A percentile compares a stretch with the other conserved stretches of the same genome.
These are phyloP conservation scores for Lepeophtheirus salmonis DNA, from an alignment of 1,140 invertebrate species.

Conservation along the genomic window DNA sequence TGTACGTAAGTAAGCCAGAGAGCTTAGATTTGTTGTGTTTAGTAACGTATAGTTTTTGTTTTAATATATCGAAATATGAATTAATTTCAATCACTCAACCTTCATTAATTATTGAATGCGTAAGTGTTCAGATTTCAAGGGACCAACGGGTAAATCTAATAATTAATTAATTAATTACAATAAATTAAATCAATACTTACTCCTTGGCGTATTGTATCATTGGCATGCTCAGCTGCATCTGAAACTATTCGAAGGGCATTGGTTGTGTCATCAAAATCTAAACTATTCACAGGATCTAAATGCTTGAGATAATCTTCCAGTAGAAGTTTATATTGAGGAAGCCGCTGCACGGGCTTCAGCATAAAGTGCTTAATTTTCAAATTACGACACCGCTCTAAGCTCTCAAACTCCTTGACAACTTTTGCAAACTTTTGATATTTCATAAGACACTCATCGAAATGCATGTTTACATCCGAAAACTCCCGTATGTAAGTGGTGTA, in stretches of 20 bases:
- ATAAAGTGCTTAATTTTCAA: constrained; percentile 48
- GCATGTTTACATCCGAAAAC: constrained; percentile 41
- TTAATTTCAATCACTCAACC: no score
- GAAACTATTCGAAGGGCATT: constrained; percentile 45
- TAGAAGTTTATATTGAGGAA: constrained; percentile 46
- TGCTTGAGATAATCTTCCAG: constrained; percentile 44
- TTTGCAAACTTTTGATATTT: constrained; percentile 41
- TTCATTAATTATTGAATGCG: no score
- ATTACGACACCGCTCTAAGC: constrained; percentile 39
- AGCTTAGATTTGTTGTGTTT: no score
- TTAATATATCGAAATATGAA: no score
- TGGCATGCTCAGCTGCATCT: constrained; percentile 52
- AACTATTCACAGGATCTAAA: constrained; percentile 33
- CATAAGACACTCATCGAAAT: constrained; percentile 39
- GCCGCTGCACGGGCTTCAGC: constrained; percentile 53
- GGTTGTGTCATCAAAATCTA: constrained; percentile 44
- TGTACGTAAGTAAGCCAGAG: no score
- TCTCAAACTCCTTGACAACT: constrained; percentile 45
- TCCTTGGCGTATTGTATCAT: constrained; percentile 43
- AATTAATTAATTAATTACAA: background rate
- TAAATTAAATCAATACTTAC: constrained; percentile 28
- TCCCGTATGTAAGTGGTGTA: constrained; percentile 50
- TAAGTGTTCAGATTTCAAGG: no score
- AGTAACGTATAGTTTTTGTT: no score
- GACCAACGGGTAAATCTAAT: no score